Evolutionary conservation across 2,888 invertebrate species (phyloP), one percentile per base, ranked within the genome.

Genomic region (Bombylius major): DNA sequence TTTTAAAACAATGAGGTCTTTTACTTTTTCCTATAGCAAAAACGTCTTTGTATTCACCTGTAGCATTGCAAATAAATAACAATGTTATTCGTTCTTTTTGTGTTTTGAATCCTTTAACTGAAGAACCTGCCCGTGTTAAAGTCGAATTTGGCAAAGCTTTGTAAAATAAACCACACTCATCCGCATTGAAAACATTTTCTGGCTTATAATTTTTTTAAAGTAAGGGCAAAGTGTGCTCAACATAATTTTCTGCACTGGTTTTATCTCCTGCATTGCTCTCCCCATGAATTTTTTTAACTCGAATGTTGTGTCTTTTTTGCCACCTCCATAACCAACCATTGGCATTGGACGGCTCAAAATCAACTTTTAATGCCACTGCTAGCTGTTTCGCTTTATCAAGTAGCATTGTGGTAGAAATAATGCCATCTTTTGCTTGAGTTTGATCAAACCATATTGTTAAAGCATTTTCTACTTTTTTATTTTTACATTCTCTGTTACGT

Each of bases 271-370:
- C 48, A 14, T 50, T 51, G 12, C 47, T 42, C 47, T 58, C 49
- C 31, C 51, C 52, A 39, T 48, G 54, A 42, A 52, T 56, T 50
- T 32, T 48, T 13, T 54, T 53, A 14, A 55, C 5, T 53, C 50
- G 54, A 49, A 59, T 52, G 53, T 56, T 56, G 8, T 58, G 53
- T 11, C 59, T 56, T 31, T 56, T 54, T 13, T 46, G 53, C 59
- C 58, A 59, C n/a, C 59, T 49, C 44, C 48, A 57, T 42, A 57
- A 39, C 59, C 59, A 57, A 48, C 51, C 47, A 34, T 32, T 44
- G 14, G 50, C 50, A n/a, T n/a, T n/a, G n/a, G n/a, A n/a, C 1
- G 59, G 56, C 12, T 57, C 50, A 46, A 58, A 59, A 34, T 54
- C 48, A 1, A 54, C 53, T 8, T 52, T 48, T 32, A 59, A 46